phyloP scores from a whole-genome alignment of 30 jellyfish, hydroid and myxozoan species.

The Aurelia sp. region DNA sequence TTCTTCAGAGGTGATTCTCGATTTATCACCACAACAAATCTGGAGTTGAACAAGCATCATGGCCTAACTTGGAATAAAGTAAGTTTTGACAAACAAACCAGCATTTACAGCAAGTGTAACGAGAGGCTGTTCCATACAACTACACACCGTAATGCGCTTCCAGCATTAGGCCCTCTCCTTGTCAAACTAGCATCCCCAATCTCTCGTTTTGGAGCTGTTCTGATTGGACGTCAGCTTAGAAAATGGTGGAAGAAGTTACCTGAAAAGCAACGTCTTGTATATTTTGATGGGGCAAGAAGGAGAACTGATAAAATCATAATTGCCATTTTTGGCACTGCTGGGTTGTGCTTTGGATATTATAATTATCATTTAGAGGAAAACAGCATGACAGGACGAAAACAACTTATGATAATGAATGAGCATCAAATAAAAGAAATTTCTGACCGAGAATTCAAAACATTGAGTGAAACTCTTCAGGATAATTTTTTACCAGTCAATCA shows the following conservation, averaged over 20 bases:
- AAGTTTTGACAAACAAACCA: too few species aligned
- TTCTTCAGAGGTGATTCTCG: too few species aligned
- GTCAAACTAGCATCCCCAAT: conserved; percentile 77
- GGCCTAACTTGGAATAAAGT: too few species aligned
- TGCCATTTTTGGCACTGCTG: conserved; percentile 58
- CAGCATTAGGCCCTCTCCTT: conserved; percentile 84
- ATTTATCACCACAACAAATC: too few species aligned
- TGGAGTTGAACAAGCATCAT: too few species aligned
- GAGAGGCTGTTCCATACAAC: conserved; percentile 53
- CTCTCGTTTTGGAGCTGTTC: conserved; percentile 74
- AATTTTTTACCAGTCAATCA: conserved; percentile 60
- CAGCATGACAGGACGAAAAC: conserved; percentile 81
- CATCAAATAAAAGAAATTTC: conserved; percentile 78
- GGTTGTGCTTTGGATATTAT: conserved; percentile 72
- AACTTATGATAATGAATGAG: conserved; percentile 77
- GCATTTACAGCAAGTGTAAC: too few species aligned
- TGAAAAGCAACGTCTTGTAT: conserved; percentile 22
- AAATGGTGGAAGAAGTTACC: conserved; percentile 90
- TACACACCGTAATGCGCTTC: conserved; percentile 60
- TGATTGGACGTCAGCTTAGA: conserved; percentile 82
- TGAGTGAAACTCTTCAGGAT: conserved; percentile 31
- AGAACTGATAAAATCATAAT: conserved; percentile 50
- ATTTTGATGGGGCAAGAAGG: conserved; percentile 21
- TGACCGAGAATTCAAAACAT: conserved; percentile 44
- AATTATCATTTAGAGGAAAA: conserved; percentile 80